Base-by-base conservation (phyloP, 92 coral and sea anemone species). In the Ricordea florida region DNA sequence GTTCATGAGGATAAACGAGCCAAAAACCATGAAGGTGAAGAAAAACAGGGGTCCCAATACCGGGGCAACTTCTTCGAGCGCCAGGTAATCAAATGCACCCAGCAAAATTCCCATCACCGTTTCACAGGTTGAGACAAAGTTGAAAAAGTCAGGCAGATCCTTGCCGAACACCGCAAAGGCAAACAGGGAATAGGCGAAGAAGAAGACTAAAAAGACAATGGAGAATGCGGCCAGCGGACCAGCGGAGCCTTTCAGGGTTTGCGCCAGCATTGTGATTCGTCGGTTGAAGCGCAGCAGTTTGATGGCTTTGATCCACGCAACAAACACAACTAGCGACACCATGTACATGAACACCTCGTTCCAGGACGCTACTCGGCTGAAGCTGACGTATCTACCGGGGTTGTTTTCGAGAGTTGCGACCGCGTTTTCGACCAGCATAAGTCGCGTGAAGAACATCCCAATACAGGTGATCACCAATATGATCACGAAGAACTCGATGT, bases 11-110 rank as follows among this genome's bases (percentile, higher is more conserved):
- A 94, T 85, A 35, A 94, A 91, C 38, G 81, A 86, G 5, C 98
- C 98, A 40, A 88, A 88, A 53, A 94, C 93, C 97, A 94, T 88
- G 40, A 89, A 71, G 28, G 94, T 62, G 79, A 94, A 94, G 73
- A 94, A 83, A 72, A 91, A 94, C 28, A 91, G 31, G 13, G 97
- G 92, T 1, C 98, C 98, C 13, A 91, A 55, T 25, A 88, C 78
- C 4, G 97, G 97, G 27, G 87, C 87, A 1, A 90, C 82, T 3
- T 58, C 69, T 18, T 89, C 88, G 27, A 94, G 57, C 36, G 89
- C 88, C 13, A 72, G 49, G 56, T 72, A 94, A 65, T 94, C 98
- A 59, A 94, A 94, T 13, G 97, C 41, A 0, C 98, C 98, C 27
- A 94, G 71, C 18, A 94, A 66, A 56, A 94, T 83, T 0, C 98